Percentiles rank a stretch among this genome's conserved stretches.
Evolutionary conservation across 1,140 invertebrate species (phyloP).

Genomic region (Micrasema minimum): DNA sequence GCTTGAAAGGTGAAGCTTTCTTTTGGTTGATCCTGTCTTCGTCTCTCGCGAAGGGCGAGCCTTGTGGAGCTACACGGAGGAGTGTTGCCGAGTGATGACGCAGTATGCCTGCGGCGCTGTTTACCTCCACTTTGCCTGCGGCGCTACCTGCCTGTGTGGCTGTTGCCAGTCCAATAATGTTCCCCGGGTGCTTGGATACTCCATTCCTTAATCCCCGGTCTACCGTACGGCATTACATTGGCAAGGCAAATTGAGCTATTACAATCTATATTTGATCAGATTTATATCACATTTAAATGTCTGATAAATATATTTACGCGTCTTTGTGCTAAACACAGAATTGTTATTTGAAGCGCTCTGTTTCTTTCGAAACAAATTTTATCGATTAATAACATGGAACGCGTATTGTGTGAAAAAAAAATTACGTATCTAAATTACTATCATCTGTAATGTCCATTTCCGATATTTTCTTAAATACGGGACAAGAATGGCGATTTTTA

Average conservation of each 20-base stretch:
- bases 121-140: neutral
- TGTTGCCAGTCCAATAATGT: slow-evolving; percentile 7
- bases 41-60: slow-evolving; percentile 21
- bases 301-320: neutral
- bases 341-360: neutral
- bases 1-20: slow-evolving; percentile 45
- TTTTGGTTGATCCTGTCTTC: slow-evolving; percentile 27
- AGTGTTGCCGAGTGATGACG: neutral
- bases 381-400: slow-evolving; percentile 3
- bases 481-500: neutral
- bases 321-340: neutral
- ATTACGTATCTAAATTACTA: too few species aligned
- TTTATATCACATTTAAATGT: neutral
- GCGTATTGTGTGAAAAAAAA: too few species aligned
- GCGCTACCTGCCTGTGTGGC: neutral
- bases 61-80: neutral
- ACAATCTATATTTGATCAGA: neutral
- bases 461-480: neutral
- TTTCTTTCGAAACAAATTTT: neutral
- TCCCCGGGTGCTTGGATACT: neutral
- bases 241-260: slow-evolving; percentile 2
- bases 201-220: neutral
- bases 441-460: too few species aligned
- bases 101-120: neutral
- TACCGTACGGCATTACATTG: neutral